Percentiles rank a stretch among this genome's conserved stretches.
These are phyloP conservation scores for Amiota minor DNA, from an alignment of 2,888 invertebrate genomes.

Conservation along the genomic window DNA sequence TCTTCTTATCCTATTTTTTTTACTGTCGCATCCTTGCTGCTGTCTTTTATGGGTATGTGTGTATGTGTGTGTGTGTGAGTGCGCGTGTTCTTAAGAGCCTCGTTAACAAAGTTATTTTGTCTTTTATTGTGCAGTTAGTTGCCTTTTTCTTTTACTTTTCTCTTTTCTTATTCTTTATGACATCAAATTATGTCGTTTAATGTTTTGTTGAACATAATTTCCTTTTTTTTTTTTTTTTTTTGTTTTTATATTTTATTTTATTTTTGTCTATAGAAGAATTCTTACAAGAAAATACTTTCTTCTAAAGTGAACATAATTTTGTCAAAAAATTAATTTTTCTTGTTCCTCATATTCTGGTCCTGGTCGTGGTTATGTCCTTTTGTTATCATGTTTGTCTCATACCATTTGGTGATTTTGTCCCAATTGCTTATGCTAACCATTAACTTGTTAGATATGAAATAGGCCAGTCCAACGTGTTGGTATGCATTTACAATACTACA, in stretches of 20 bases:
- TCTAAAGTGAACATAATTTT: background rate
- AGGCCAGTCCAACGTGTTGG: slow-evolving; percentile 10
- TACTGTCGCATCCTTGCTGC: slow-evolving; percentile 1
- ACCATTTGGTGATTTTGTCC: background rate
- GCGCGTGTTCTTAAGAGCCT: slow-evolving; percentile 59
- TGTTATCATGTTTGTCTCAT: background rate
- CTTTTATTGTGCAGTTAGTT: slow-evolving; percentile 55
- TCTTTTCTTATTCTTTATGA: background rate
- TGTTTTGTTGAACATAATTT: slow-evolving; percentile 15
- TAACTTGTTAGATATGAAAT: background rate
- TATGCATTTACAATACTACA: no score
- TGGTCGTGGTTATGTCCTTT: background rate
- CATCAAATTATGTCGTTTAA: slow-evolving; percentile 4
- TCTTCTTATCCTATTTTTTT: slow-evolving; percentile 3
- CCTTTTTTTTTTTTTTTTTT: no score
- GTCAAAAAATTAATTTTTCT: slow-evolving; percentile 25
- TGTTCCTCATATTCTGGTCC: background rate
- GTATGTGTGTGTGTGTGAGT: slow-evolving; percentile 33
- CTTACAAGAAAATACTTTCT: slow-evolving; percentile 25
- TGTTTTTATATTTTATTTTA: no score
- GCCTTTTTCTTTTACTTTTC: background rate
- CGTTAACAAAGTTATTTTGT: slow-evolving; percentile 67
- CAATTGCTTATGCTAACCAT: slow-evolving; percentile 4
- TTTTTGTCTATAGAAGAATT: slow-evolving; percentile 2
- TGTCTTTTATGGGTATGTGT: slow-evolving; percentile 7